phyloP scores from a whole-genome alignment of 2,888 invertebrate genomes.

The Agapostemon virescens region DNA sequence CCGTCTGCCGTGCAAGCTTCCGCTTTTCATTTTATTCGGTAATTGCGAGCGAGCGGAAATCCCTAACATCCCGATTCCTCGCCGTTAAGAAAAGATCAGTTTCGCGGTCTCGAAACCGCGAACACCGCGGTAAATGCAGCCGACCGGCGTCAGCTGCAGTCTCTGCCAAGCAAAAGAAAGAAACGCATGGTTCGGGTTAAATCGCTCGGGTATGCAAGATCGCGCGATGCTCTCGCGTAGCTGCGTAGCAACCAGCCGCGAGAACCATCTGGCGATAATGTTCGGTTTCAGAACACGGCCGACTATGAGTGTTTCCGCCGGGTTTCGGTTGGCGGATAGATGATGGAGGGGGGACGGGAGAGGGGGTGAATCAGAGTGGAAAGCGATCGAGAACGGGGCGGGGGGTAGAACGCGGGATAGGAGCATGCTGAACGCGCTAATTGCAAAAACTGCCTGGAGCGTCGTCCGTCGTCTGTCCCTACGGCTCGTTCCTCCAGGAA shows the following conservation, averaged over 20 bases:
- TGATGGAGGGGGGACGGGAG: not conserved
- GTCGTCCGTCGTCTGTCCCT: constrained; percentile 37
- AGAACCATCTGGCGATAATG: constrained; percentile 47
- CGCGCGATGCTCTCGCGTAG: constrained; percentile 26
- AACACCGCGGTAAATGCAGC: not conserved
- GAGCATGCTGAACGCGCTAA: constrained; percentile 63
- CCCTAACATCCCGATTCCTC: not conserved
- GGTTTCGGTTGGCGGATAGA: not conserved
- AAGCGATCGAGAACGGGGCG: constrained; percentile 38
- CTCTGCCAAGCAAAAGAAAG: not conserved
- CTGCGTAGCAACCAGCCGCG: constrained; percentile 33
- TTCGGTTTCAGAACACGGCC: constrained; percentile 42
- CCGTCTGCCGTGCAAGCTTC: not conserved
- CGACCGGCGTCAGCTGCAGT: constrained; percentile 30
- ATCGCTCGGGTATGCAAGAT: constrained; percentile 30
- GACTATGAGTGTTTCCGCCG: constrained; percentile 32
- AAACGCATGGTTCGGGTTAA: not conserved
- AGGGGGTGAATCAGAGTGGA: constrained; percentile 22
- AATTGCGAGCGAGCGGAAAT: not conserved
- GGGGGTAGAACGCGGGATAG: constrained; percentile 24
- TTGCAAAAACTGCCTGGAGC: constrained; percentile 69
- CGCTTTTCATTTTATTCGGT: not conserved
- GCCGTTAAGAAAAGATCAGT: not conserved
- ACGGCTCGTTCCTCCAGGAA: constrained; percentile 15
- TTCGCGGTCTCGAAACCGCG: constrained; percentile 2